Conservation (phyloP, 2,113 vertebrate species). For the Solea solea region DNA sequence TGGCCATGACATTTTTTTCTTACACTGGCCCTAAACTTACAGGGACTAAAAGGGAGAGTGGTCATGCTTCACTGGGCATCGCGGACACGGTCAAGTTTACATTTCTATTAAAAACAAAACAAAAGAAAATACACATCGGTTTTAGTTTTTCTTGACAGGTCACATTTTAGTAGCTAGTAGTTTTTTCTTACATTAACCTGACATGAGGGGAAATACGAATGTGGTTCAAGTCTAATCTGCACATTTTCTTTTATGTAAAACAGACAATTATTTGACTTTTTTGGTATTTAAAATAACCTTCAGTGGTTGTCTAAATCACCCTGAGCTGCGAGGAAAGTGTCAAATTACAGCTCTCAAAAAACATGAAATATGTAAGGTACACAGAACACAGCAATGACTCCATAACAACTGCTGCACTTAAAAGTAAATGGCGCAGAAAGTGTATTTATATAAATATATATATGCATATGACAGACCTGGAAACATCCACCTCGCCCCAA, state of each 20-base stretch:
- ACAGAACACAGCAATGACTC: slow-evolving; percentile 70
- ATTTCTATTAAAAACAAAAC: background rate
- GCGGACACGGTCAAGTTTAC: background rate
- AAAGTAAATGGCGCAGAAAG: slow-evolving; percentile 74
- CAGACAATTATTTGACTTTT: background rate
- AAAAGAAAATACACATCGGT: background rate
- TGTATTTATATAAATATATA: slow-evolving; percentile 65
- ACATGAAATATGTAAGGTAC: slow-evolving; percentile 71
- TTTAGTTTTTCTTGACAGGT: slow-evolving; percentile 1
- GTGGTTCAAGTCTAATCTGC: background rate
- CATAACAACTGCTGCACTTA: slow-evolving; percentile 57
- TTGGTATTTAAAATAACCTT: slow-evolving; percentile 7
- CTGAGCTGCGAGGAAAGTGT: background rate
- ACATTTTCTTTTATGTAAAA: slow-evolving; percentile 11
- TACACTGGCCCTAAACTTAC: background rate
- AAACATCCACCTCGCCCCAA: slow-evolving; percentile 62
- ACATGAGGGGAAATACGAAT: slow-evolving; percentile 8
- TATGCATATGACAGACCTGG: slow-evolving; percentile 65
- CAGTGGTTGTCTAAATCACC: slow-evolving; percentile 18
- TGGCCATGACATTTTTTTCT: slow-evolving; percentile 3
- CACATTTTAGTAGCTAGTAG: slow-evolving; percentile 2
- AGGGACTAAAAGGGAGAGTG: slow-evolving; percentile 34
- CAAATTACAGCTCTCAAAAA: slow-evolving; percentile 37
- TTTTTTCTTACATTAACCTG: background rate
- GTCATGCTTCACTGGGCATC: slow-evolving; percentile 10